Evolutionary conservation across 2,888 invertebrate genomes (phyloP), one percentile per base, ranked within the genome.

Genomic region (Leptura quadrifasciata): DNA sequence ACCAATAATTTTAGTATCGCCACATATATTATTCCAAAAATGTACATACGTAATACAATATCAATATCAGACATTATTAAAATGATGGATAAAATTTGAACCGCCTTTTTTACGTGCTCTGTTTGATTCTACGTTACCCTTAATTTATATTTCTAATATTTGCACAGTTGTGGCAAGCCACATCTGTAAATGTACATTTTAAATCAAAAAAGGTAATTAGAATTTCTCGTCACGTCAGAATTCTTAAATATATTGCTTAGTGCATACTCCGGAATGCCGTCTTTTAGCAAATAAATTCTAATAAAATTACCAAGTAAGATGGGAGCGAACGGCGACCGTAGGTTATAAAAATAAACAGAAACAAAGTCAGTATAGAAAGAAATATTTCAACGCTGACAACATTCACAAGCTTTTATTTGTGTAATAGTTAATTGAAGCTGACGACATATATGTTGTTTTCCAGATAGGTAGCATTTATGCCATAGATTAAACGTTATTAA

Each of bases 281-380:
- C 57, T 68, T 57, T 57, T 31, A 55, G 31, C 55, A 68, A 18
- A 68, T 68, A 68, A 68, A 68, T 57, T 68, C 68, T 68, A 68
- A 68, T 68, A 68, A 68, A 55, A 68, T 68, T 57, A 68, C 68
- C 68, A 68, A 68, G 55, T 68, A 31, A 68, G 68, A 68, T 68
- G 57, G 57, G 27, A 68, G 57, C 24, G 8, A 55, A 52, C 55
- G 17, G 27, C 18, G 67, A 67, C 55, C 12, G 68, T 18, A 68
- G 55, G 31, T 24, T 55, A 54, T 31, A 68, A 55, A 35, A 55
- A 68, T 31, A 54, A 31, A 31, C 31, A n/a, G 21, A 55, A 31
- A 27, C 9, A 2, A n/a, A 20, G 35, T 21, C 27, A 17, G 31
- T n/a, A 52, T 24, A 18, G 31, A 67, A 68, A 68, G 35, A 68